phyloP scores from a whole-genome alignment of 2,113 vertebrate genomes.

The Odontophorus gujanensis region DNA sequence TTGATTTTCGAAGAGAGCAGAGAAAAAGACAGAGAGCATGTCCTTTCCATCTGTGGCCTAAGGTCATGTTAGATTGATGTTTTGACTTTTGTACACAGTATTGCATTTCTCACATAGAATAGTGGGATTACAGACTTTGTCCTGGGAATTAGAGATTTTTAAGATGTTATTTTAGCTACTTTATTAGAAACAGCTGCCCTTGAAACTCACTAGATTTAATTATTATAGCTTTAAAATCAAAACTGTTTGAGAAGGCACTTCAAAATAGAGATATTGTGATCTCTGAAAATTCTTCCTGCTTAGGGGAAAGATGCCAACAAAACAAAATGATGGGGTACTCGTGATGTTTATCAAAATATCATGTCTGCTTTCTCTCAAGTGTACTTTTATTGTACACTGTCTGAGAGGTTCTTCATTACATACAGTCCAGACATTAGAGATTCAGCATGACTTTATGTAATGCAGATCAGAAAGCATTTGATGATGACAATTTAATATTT shows the following conservation, averaged over 20 bases:
- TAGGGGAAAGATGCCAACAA: not conserved
- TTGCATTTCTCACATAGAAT: not conserved
- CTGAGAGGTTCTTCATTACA: conserved; percentile 65
- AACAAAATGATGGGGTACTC: not conserved
- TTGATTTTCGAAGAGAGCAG: not conserved
- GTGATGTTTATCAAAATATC: conserved; percentile 46
- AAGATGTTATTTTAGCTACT: not conserved
- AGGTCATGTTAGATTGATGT: not conserved
- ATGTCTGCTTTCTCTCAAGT: conserved; percentile 51
- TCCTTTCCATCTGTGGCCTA: not conserved
- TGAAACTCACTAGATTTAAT: not conserved
- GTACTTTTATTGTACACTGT: conserved; percentile 63
- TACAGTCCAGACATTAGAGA: conserved; percentile 60
- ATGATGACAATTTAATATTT: conserved; percentile 72
- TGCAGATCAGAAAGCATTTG: conserved; percentile 69
- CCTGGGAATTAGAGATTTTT: not conserved
- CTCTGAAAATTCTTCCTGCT: not conserved
- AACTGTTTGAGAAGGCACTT: not conserved
- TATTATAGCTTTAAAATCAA: not conserved
- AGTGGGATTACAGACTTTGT: not conserved
- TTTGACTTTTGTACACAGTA: not conserved
- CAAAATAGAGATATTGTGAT: not conserved
- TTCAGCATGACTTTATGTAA: conserved; percentile 57
- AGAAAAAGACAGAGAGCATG: accelerated
- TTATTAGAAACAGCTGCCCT: not conserved